Base-by-base conservation (phyloP, 2,797 vertebrate species). In the Malacoctenus gilli region DNA sequence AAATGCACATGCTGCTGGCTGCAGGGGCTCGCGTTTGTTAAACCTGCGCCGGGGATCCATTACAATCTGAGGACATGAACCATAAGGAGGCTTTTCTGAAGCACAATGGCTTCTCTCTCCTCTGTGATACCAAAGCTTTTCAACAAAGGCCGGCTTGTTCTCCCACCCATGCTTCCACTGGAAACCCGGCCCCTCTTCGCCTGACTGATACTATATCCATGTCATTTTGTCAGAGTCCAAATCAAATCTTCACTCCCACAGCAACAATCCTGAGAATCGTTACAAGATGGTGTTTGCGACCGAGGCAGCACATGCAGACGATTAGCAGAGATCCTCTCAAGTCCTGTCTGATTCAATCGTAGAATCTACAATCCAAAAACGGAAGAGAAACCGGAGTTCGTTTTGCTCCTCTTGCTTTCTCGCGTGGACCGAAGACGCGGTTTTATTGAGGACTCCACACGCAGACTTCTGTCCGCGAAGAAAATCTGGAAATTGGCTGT, bases 101-200 rank as follows among this genome's bases (percentile, higher is more conserved):
- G 90, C 85, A 92, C 91, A 92, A 91, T 90, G 87, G 83, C 75
- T 77, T 82, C 89, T 90, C 88, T 92, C 80, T 89, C 82, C 75
- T 75, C 74, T 80, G 58, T 85, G 85, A 89, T 79, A 88, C 83
- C 83, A 88, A 87, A 88, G 75, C 80, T 82, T 80, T 76, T 80
- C 62, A 70, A 92, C 90, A 92, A 92, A 90, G 84, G 58, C 83
- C 32, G 66, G 83, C 84, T 84, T 92, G 90, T 93, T 90, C 84
- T 80, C 71, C 76, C 75, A 79, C 81, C 80, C 83, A 82, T 88
- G 79, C 83, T 84, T 76, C 79, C 68, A 59, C 41, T 85, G 75
- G 83, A 84, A 83, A 81, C 59, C 31, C 77, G 71, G 75, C 72
- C 52, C n/a, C 75, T 40, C 58, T 84, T 84, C 82, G 75, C 77